phyloP scores from a whole-genome alignment of 2,797 vertebrate genomes.

The Melanotaenia pygmaea region DNA sequence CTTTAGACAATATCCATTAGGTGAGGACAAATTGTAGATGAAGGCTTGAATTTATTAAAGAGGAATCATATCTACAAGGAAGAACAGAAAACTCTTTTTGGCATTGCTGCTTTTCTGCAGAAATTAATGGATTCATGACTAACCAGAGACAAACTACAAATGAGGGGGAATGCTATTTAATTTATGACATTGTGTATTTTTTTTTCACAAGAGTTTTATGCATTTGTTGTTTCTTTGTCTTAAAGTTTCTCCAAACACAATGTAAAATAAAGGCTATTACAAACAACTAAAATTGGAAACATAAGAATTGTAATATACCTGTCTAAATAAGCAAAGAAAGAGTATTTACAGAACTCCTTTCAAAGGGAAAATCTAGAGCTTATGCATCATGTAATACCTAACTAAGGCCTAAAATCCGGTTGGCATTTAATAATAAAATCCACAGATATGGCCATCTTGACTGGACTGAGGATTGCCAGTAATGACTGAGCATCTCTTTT shows the following conservation, averaged over 20 bases:
- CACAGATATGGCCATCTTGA: slow-evolving; percentile 8
- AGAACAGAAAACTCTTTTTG: slow-evolving; percentile 2
- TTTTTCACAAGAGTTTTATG: neutral
- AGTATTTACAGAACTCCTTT: neutral
- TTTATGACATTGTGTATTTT: neutral
- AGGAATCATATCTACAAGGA: slow-evolving; percentile 17
- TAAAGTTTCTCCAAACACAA: neutral
- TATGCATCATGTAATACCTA: slow-evolving; percentile 1
- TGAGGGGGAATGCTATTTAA: neutral
- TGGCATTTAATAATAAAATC: neutral
- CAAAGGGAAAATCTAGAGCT: neutral
- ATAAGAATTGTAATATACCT: neutral
- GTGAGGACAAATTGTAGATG: slow-evolving; percentile 31
- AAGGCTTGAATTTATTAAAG: slow-evolving; percentile 27
- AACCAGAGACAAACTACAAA: neutral
- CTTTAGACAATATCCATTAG: slow-evolving; percentile 39
- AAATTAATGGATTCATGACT: slow-evolving; percentile 21
- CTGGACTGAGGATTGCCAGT: slow-evolving; percentile 6
- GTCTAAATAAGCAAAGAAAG: neutral
- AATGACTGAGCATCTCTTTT: neutral
- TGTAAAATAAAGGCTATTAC: neutral
- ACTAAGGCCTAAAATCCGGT: slow-evolving; percentile 5
- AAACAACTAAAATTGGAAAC: neutral
- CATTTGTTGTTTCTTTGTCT: neutral
- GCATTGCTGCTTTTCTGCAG: slow-evolving; percentile 24